phyloP scores from a whole-genome alignment of 2,113 vertebrate genomes.

The Choloepus hoffmanni region DNA sequence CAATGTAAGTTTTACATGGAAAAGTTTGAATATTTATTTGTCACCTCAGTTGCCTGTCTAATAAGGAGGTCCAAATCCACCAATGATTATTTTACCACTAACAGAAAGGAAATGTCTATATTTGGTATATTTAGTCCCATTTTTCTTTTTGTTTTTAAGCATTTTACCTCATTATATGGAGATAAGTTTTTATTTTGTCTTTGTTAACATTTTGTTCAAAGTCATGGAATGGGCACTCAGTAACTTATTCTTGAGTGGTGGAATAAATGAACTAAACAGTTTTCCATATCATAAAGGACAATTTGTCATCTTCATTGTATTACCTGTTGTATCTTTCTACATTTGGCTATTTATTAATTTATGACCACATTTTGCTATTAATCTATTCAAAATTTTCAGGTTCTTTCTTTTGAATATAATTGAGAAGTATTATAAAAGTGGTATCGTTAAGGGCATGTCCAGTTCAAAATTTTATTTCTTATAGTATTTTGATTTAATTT shows the following conservation, averaged over 20 bases:
- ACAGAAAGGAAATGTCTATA: neutral
- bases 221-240: neutral
- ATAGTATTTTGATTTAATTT: slow-evolving; percentile 10
- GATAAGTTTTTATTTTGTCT: neutral
- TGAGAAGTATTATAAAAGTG: neutral
- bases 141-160: neutral
- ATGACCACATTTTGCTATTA: neutral
- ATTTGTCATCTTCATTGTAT: neutral
- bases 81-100: neutral
- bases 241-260: neutral
- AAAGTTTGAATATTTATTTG: neutral
- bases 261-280: neutral
- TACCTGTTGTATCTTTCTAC: neutral
- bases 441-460: neutral
- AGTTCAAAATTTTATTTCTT: slow-evolving; percentile 10
- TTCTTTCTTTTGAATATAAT: neutral
- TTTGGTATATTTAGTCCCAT: neutral
- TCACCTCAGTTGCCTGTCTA: neutral
- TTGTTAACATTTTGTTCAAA: neutral
- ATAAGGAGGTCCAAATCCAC: neutral
- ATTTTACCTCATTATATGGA: neutral
- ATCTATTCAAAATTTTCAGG: neutral
- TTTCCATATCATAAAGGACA: neutral
- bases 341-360: neutral
- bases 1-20: neutral